Percentiles rank a stretch among this genome's conserved stretches.
These are phyloP conservation scores for Serripes groenlandicus DNA, from an alignment of 2,888 invertebrate genomes.

Conservation along the genomic window DNA sequence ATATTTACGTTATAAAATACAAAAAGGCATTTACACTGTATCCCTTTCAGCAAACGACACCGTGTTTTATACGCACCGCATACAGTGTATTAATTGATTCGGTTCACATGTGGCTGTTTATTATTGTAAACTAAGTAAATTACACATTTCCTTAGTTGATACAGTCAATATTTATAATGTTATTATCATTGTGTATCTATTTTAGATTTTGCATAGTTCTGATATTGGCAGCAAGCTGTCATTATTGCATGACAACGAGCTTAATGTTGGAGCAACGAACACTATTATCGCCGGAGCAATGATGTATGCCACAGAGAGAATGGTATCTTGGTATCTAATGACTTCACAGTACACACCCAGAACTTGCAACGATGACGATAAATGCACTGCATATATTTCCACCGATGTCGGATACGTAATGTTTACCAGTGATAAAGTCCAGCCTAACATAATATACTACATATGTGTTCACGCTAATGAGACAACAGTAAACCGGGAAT, in stretches of 20 bases:
- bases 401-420: conserved; percentile 16
- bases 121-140: too few relatives aligned
- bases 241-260: conserved; percentile 35
- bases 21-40: too few relatives aligned
- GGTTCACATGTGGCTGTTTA: too few relatives aligned
- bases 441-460: conserved; percentile 16
- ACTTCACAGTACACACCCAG: conserved; percentile 14
- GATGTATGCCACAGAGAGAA: conserved; percentile 32
- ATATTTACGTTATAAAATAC: too few relatives aligned
- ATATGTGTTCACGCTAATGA: conserved; percentile 36
- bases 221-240: background rate
- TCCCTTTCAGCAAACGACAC: too few relatives aligned
- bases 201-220: background rate
- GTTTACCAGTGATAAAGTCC: conserved; percentile 1
- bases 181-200: too few relatives aligned
- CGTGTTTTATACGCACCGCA: too few relatives aligned
- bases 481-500: conserved; percentile 20
- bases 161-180: too few relatives aligned
- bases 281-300: conserved; percentile 32
- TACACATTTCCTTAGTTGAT: too few relatives aligned
- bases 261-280: conserved; percentile 34
- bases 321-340: conserved; percentile 52
- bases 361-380: conserved; percentile 8
- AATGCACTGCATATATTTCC: conserved; percentile 19
- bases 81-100: too few relatives aligned